Evolutionary conservation across 2,888 invertebrate genomes (phyloP).

Genomic region (Lissocephala sabroskyi): DNA sequence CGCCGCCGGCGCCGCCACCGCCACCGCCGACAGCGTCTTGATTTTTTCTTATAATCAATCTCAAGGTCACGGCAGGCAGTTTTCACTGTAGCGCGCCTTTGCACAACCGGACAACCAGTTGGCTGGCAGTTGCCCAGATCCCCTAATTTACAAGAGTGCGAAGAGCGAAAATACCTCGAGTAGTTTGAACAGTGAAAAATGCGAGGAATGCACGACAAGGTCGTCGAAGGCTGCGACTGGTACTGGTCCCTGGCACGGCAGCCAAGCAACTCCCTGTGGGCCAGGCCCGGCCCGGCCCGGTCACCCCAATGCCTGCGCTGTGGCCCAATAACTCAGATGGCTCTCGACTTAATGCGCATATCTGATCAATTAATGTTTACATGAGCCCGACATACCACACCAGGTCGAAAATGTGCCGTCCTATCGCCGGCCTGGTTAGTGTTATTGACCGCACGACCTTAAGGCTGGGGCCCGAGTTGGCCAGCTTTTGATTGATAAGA

Average conservation of each 20-base stretch:
- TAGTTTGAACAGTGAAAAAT: conserved; percentile 62
- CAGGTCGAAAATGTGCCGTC: conserved; percentile 9
- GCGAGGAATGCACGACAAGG: conserved; percentile 65
- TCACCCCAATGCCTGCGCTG: neutral
- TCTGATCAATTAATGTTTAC: conserved; percentile 57
- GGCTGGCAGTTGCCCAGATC: conserved; percentile 9
- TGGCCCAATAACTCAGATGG: conserved; percentile 7
- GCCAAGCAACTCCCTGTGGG: too few relatives aligned
- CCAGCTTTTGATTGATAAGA: conserved; percentile 25
- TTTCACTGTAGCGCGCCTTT: conserved; percentile 4
- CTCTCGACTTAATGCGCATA: conserved; percentile 30
- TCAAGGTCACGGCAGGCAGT: too few relatives aligned
- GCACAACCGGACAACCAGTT: conserved; percentile 25
- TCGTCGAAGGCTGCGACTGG: conserved; percentile 47
- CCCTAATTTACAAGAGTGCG: conserved; percentile 57
- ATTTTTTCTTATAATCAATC: too few relatives aligned
- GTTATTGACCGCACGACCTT: conserved; percentile 31
- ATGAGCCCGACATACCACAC: conserved; percentile 32
- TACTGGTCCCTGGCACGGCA: conserved; percentile 24
- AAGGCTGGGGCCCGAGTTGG: too few relatives aligned
- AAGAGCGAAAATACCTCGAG: conserved; percentile 47
- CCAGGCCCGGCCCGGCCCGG: neutral
- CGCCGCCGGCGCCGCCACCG: too few relatives aligned
- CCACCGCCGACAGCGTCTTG: too few relatives aligned
- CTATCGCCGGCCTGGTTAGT: conserved; percentile 2